Evolutionary conservation across 2,888 invertebrate genomes (phyloP).

Genomic region (Tipula confusa): DNA sequence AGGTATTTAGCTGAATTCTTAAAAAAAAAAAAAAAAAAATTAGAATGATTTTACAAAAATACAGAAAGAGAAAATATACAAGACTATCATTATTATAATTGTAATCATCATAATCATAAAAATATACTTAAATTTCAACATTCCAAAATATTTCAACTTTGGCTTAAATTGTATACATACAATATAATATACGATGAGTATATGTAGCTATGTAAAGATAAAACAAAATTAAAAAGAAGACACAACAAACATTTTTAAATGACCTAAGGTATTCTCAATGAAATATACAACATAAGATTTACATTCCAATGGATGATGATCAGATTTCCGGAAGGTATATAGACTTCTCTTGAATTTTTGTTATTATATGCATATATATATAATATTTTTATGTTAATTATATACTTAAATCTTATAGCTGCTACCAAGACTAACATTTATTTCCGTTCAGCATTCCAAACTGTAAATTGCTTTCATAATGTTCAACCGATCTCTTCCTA

Average conservation of each 20-base stretch:
- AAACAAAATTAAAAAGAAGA: not conserved
- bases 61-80: not conserved
- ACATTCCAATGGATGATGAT: conserved; percentile 27
- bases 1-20: not conserved
- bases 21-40: not conserved
- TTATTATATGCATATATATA: too few relatives aligned
- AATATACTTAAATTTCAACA: not conserved
- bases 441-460: not conserved
- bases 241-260: not conserved
- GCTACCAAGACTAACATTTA: not conserved
- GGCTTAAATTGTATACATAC: not conserved
- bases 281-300: conserved; percentile 3
- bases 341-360: not conserved
- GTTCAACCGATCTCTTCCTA: not conserved
- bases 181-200: not conserved
- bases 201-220: not conserved
- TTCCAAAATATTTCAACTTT: conserved; percentile 12
- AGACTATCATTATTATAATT: conserved; percentile 12
- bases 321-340: conserved; percentile 6
- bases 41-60: conserved; percentile 8
- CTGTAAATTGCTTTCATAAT: conserved; percentile 7
- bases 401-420: not conserved
- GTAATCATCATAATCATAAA: conserved; percentile 14
- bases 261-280: conserved; percentile 28
- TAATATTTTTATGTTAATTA: not conserved